A percentile compares a stretch with the other conserved stretches of the same genome.
Conservation (phyloP, 2,113 vertebrate genomes). For the Gambusia affinis region DNA sequence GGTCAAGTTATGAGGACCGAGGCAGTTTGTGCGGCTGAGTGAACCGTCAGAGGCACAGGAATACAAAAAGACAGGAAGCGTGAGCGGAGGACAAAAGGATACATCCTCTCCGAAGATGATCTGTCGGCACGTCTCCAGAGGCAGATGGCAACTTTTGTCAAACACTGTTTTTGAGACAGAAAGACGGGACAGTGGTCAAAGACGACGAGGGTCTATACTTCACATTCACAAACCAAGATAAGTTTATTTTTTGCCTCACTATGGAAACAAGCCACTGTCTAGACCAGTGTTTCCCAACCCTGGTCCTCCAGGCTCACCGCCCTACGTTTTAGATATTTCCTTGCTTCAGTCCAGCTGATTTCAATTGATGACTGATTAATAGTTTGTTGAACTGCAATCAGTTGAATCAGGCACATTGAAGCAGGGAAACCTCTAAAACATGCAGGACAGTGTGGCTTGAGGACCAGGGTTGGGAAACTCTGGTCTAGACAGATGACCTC, state of each 20-base stretch:
- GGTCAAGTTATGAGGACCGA: conserved; percentile 19
- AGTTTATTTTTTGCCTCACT: conserved; percentile 32
- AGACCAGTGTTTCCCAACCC: conserved; percentile 7
- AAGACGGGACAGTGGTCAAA: conserved; percentile 6
- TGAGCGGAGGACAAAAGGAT: conserved; percentile 69
- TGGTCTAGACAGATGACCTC: conserved; percentile 56
- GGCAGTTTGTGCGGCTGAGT: not conserved
- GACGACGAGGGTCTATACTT: conserved; percentile 30
- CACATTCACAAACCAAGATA: conserved; percentile 31
- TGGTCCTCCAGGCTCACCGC: too few relatives aligned
- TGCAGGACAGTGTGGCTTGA: too few relatives aligned
- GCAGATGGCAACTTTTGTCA: conserved; percentile 75
- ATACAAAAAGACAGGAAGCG: not conserved
- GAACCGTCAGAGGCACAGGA: not conserved
- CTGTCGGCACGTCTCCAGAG: conserved; percentile 81
- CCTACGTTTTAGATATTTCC: too few relatives aligned
- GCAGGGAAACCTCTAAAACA: too few relatives aligned
- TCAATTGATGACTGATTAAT: too few relatives aligned
- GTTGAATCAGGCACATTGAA: too few relatives aligned
- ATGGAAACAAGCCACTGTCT: conserved; percentile 49
- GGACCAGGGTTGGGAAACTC: too few relatives aligned
- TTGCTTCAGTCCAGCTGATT: too few relatives aligned
- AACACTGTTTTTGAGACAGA: conserved; percentile 65
- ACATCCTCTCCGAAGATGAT: conserved; percentile 80
- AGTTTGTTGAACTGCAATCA: too few relatives aligned